These are phyloP conservation scores for Megalopta genalis DNA, from an alignment of 1,140 invertebrate species.

Conservation along the genomic window DNA sequence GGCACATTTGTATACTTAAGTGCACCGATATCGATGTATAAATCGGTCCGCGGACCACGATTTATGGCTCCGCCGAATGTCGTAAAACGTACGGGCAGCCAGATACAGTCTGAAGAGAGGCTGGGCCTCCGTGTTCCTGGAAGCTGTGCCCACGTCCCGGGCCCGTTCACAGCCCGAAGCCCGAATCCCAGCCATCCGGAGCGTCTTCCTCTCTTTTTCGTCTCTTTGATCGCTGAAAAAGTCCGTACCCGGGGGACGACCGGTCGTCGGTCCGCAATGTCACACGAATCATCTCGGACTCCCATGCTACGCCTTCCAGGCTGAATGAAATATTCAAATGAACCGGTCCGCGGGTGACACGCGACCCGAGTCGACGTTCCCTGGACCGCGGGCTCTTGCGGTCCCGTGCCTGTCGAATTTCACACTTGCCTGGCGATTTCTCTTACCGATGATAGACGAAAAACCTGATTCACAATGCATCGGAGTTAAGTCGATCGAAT, in stretches of 20 bases:
- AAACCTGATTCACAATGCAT: no score
- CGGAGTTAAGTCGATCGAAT: no score
- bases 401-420: background rate
- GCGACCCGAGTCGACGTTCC: background rate
- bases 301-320: background rate
- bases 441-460: background rate
- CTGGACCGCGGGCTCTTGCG: no score
- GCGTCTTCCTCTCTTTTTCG: conserved; percentile 4
- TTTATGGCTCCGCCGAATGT: conserved; percentile 72
- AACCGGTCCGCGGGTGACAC: conserved; percentile 22
- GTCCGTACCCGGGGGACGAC: conserved; percentile 9
- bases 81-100: conserved; percentile 69
- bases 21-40: conserved; percentile 72
- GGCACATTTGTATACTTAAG: conserved; percentile 73
- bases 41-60: conserved; percentile 67
- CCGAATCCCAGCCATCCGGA: no score
- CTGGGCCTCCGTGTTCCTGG: conserved; percentile 47
- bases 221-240: conserved; percentile 40
- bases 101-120: conserved; percentile 39
- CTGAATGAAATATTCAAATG: conserved; percentile 43
- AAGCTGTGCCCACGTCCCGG: conserved; percentile 46
- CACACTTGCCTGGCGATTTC: conserved; percentile 13
- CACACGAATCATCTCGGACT: conserved; percentile 10
- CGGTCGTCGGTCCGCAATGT: background rate
- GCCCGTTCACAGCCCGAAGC: background rate